These are phyloP conservation scores for Habrosyne pyritoides DNA, from an alignment of 2,888 invertebrate genomes.

Conservation along the genomic window DNA sequence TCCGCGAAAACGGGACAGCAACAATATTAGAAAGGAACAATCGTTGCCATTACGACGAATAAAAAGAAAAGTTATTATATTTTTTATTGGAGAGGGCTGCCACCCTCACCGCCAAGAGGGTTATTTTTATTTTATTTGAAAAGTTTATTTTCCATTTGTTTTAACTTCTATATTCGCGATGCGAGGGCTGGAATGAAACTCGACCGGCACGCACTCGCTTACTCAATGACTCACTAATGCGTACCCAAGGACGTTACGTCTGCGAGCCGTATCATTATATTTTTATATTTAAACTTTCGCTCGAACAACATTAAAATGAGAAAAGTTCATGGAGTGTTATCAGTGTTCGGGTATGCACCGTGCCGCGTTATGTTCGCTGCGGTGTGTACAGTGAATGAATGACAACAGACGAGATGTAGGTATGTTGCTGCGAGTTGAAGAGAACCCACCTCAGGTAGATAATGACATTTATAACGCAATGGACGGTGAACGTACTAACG, in stretches of 20 bases:
- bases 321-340: constrained; percentile 73
- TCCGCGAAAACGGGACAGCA: constrained; percentile 68
- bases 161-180: constrained; percentile 79
- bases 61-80: constrained; percentile 84
- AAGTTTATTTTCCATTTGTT: constrained; percentile 83
- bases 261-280: constrained; percentile 71
- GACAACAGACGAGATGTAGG: neutral
- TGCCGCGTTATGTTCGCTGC: neutral
- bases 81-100: constrained; percentile 82
- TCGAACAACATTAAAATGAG: constrained; percentile 80
- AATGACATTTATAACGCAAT: neutral
- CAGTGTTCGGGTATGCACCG: constrained; percentile 37
- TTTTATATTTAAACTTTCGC: constrained; percentile 82
- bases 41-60: constrained; percentile 81
- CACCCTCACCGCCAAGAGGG: constrained; percentile 81
- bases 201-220: constrained; percentile 68
- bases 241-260: constrained; percentile 34
- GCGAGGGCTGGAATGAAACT: constrained; percentile 66
- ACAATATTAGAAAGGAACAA: constrained; percentile 76
- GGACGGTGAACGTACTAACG: too few species aligned
- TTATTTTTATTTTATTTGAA: constrained; percentile 84
- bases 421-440: neutral
- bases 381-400: neutral
- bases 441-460: constrained; percentile 1
- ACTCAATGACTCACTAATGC: constrained; percentile 81